Evolutionary conservation across 1,140 invertebrate species (phyloP), one percentile per base, ranked within the genome.

Genomic region (Euwallacea fornicatus): DNA sequence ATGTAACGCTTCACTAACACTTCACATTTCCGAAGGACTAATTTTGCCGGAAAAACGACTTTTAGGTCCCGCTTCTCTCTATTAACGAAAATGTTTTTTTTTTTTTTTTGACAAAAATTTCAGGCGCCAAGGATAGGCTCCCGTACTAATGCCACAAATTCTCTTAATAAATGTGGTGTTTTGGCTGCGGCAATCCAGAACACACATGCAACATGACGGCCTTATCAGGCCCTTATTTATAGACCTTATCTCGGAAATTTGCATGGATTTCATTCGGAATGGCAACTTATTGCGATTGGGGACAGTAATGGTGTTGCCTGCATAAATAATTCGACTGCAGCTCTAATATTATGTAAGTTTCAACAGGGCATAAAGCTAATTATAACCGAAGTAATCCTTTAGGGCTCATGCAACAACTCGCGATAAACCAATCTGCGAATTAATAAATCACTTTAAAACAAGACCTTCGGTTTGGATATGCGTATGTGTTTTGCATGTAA

Each of bases 241-340:
- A 65, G 50, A 46, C 63, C 63, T 65, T 65, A 65, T 65, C 63
- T 65, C 13, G n/a, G 63, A 65, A 65, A 65, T 65, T 65, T 65
- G 46, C 63, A 65, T 65, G 50, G 47, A 54, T 54, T 65, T 65
- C 47, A 53, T 65, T 64, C n/a, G 59, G 42, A 47, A 63, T 13
- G 7, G 60, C 6, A 47, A 47, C 60, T 63, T 63, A 63, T 63
- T 63, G 43, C 15, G 41, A 33, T 60, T 13, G 16, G 16, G 16
- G 54, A 56, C 54, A 56, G 54, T 56, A 11, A 13, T 10, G 9
- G 13, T 50, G 46, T 50, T 50, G 13, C 9, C 13, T 50, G 46
- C 9, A 50, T 50, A 50, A 50, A 11, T 50, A 50, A 50, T 33
- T 33, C 21, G 21, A 33, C 1, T 33, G 21, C 21, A 33, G 21